Conservation (phyloP, 2,113 vertebrate genomes). For the Erinaceus europaeus region DNA sequence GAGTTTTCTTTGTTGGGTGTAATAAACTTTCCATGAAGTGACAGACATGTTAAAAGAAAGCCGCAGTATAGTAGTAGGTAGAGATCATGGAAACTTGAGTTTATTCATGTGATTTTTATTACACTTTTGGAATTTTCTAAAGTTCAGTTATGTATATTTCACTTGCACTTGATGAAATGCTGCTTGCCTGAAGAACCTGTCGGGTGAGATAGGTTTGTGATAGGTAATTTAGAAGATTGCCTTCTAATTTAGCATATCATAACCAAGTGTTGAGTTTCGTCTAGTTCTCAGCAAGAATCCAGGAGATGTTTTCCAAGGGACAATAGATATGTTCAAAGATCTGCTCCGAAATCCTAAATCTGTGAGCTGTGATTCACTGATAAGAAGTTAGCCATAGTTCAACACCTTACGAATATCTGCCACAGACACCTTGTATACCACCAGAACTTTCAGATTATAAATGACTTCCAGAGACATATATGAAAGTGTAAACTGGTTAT, state of each 20-base stretch:
- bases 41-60: not conserved
- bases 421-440: not conserved
- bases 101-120: not conserved
- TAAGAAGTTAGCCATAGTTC: not conserved
- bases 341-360: not conserved
- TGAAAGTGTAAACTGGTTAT: not conserved
- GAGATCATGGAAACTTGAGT: not conserved
- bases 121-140: not conserved
- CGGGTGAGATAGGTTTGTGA: not conserved
- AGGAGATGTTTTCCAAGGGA: not conserved
- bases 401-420: not conserved
- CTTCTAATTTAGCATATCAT: not conserved
- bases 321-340: not conserved
- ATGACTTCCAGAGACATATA: not conserved
- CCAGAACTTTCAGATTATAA: not conserved
- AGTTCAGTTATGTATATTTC: not conserved
- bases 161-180: not conserved
- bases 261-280: not conserved
- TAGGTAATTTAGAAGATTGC: not conserved
- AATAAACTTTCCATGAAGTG: not conserved
- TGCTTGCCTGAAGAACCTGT: not conserved
- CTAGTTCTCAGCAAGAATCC: not conserved
- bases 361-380: not conserved
- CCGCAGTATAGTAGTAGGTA: not conserved
- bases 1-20: not conserved